A percentile compares a stretch with the other conserved stretches of the same genome.
phyloP scores from a whole-genome alignment of 2,113 vertebrate species.

The Cacatua alba region DNA sequence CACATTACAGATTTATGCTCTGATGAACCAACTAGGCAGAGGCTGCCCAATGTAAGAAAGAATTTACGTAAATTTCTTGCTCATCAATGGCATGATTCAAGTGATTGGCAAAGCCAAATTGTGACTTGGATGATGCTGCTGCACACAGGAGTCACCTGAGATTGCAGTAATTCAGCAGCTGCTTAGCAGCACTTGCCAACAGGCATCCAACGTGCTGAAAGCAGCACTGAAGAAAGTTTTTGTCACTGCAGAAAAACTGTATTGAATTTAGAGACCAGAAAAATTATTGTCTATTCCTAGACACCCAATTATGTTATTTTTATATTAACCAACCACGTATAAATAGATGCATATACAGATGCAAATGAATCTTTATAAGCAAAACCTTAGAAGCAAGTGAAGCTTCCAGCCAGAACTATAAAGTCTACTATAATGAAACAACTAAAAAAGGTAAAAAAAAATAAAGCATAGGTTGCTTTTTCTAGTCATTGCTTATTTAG shows the following conservation, averaged over 20 bases:
- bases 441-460: not conserved
- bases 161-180: conserved; percentile 9
- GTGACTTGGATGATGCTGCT: not conserved
- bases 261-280: not conserved
- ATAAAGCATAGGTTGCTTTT: not conserved
- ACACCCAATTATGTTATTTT: not conserved
- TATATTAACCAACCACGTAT: not conserved
- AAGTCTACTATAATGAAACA: not conserved
- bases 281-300: not conserved
- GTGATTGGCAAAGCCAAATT: not conserved
- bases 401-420: not conserved
- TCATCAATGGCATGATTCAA: not conserved
- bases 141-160: not conserved
- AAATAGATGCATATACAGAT: not conserved
- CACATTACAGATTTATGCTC: not conserved
- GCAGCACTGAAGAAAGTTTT: not conserved
- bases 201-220: not conserved
- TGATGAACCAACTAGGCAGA: not conserved
- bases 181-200: not conserved
- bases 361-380: not conserved
- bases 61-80: not conserved
- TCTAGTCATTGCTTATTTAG: not conserved
- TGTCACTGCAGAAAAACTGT: not conserved
- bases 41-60: not conserved
- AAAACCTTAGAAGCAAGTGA: not conserved